Evolutionary conservation across 2,888 invertebrate genomes (phyloP), one percentile per base, ranked within the genome.

Genomic region (Thecocarcelia acutangulata): DNA sequence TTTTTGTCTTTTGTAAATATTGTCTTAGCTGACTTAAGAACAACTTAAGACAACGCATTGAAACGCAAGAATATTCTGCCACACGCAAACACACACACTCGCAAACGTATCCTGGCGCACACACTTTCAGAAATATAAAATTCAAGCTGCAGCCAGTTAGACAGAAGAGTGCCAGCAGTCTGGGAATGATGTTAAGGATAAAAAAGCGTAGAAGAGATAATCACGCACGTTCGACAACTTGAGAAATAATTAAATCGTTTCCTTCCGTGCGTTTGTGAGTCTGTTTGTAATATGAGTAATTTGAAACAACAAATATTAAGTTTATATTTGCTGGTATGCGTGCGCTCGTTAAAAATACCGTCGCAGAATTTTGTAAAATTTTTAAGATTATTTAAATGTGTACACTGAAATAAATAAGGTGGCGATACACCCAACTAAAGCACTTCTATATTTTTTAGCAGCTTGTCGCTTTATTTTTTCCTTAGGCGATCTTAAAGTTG

Each of bases 191-290:
- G 24, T 44, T 59, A 6, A 44, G 21, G 33, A 61, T 21, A 68
- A 56, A 70, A 15, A 12, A 73, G 56, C 50, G 24, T 64, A 40
- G 48, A 40, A 19, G 40, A 83, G 80, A 84, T 83, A 83, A 83
- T 83, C 84, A 84, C 79, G 84, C 85, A 85, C 84, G 85, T 85
- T 84, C 85, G 80, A 83, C 85, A 85, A 84, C 80, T 84, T 84
- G 73, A 84, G 80, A 85, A 85, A 82, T 82, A 82, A 82, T 82
- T 83, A 81, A 68, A 77, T 84, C 74, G 68, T 83, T 77, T 70
- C 58, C 56, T 59, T 50, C 33, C 33, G 3, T 59, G 52, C 50
- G 52, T 70, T 68, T 69, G 48, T 69, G 42, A 52, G 42, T 58
- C 59, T 54, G 52, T 75, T 58, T 68, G 12, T 50, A 64, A 59